These are phyloP conservation scores for Cottoperca gobio DNA, from an alignment of 2,797 vertebrate species.

Conservation along the genomic window DNA sequence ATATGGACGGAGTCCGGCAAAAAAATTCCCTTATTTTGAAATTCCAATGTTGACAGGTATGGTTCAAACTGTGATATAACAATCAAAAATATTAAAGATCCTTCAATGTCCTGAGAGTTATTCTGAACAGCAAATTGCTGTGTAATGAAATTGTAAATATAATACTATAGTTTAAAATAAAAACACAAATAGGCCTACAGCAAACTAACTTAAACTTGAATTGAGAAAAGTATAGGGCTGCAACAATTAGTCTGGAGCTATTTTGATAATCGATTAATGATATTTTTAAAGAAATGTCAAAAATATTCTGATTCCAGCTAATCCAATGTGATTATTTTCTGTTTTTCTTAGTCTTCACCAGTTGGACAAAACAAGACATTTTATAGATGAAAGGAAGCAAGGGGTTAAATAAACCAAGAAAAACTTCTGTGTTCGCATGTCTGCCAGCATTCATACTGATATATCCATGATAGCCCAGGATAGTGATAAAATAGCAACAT, in stretches of 20 bases:
- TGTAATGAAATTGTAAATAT: neutral
- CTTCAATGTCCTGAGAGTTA: neutral
- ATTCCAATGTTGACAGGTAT: no score
- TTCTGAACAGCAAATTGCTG: neutral
- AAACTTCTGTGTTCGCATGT: no score
- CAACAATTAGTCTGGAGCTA: neutral
- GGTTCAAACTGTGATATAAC: no score
- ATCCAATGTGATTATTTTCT: neutral
- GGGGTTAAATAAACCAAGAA: neutral
- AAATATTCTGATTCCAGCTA: neutral
- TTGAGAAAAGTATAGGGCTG: neutral
- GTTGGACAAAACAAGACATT: neutral
- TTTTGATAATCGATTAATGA: neutral
- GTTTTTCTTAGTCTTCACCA: neutral
- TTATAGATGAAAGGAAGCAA: neutral
- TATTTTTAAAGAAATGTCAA: neutral
- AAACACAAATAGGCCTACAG: neutral
- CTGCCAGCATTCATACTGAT: neutral
- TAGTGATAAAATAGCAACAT: neutral
- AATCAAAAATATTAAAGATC: no score
- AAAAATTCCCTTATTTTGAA: no score
- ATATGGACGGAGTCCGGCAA: no score
- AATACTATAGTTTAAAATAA: neutral
- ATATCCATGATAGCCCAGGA: no score
- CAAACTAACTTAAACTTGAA: neutral